These are phyloP conservation scores for Adineta ricciae DNA, from an alignment of 2,888 invertebrate genomes.

Conservation along the genomic window DNA sequence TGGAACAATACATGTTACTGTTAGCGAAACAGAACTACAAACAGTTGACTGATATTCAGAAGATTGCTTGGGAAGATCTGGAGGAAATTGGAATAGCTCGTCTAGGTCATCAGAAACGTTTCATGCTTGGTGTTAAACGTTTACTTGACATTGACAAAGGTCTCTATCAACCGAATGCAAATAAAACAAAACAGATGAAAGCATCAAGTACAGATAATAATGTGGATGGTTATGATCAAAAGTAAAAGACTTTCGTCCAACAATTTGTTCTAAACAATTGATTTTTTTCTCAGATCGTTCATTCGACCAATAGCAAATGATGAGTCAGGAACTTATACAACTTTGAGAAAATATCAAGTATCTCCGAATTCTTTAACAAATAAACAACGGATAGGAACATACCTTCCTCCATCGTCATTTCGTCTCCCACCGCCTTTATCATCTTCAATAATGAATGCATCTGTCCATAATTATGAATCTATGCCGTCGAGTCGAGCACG, in stretches of 20 bases:
- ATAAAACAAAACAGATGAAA: background rate
- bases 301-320: background rate
- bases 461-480: background rate
- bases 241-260: background rate
- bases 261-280: background rate
- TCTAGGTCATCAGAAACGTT: slow-evolving; percentile 90
- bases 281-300: background rate
- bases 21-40: slow-evolving; percentile 49
- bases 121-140: slow-evolving; percentile 86
- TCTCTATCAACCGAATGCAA: background rate
- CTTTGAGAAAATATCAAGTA: background rate
- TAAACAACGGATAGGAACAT: background rate
- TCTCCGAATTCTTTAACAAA: background rate
- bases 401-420: background rate
- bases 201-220: background rate
- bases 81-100: slow-evolving; percentile 71
- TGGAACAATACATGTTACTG: slow-evolving; percentile 82
- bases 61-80: slow-evolving; percentile 94
- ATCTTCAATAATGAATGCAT: background rate
- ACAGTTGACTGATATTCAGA: slow-evolving; percentile 55
- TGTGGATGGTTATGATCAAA: background rate
- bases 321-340: background rate
- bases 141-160: slow-evolving; percentile 64
- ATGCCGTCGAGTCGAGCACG: background rate
- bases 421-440: slow-evolving; percentile 17